Conservation (phyloP, 92 coral and sea anemone species). For the Palythoa grandis region DNA sequence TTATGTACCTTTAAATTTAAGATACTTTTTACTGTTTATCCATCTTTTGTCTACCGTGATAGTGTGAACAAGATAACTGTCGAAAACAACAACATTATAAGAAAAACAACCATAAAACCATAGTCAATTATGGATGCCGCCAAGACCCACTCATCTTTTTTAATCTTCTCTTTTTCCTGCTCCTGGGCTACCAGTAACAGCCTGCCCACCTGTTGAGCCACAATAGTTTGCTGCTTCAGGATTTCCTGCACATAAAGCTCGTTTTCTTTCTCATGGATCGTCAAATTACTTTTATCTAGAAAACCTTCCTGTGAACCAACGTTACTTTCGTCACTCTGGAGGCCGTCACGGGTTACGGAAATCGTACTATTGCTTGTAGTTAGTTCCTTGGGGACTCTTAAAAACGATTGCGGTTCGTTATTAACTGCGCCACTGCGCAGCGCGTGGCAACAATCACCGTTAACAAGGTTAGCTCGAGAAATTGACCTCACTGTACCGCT, state of each 20-base stretch:
- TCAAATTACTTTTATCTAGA: not conserved
- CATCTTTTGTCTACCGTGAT: conserved; percentile 7
- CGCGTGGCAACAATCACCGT: conserved; percentile 34
- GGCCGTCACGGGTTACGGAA: not conserved
- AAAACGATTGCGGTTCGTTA: not conserved
- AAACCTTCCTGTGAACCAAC: not conserved
- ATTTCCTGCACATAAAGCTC: conserved; percentile 11
- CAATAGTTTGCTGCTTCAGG: conserved; percentile 33
- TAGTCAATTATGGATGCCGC: conserved; percentile 80
- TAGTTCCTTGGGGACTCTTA: not conserved
- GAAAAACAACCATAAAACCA: conserved; percentile 71
- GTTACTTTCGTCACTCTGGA: not conserved
- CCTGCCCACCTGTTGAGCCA: conserved; percentile 36
- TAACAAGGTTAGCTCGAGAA: conserved; percentile 47
- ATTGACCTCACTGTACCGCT: conserved; percentile 30
- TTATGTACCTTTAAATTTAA: too few relatives aligned
- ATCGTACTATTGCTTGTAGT: not conserved
- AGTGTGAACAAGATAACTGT: conserved; percentile 71
- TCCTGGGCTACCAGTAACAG: conserved; percentile 46
- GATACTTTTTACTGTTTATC: too few relatives aligned
- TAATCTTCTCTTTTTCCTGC: conserved; percentile 59
- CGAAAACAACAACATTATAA: conserved; percentile 68
- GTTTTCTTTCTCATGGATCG: not conserved
- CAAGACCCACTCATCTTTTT: conserved; percentile 80
- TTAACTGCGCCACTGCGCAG: not conserved